A percentile compares a stretch with the other conserved stretches of the same genome.
Evolutionary conservation across 30 jellyfish, hydroid and myxozoan species (phyloP).

Genomic region (Rhopilema esculentum): DNA sequence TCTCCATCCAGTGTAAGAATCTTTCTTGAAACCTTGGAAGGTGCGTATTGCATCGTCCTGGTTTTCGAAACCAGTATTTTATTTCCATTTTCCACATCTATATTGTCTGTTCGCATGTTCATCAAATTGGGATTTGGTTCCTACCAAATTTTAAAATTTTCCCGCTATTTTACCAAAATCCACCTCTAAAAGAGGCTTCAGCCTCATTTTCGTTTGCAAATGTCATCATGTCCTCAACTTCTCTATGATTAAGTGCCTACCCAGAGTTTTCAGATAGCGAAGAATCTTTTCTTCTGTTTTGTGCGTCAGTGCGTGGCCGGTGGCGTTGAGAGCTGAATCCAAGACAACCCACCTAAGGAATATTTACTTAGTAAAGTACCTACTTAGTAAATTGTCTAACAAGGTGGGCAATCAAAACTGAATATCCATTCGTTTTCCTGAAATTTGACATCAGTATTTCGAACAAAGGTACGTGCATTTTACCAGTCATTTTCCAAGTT

Average conservation of each 20-base stretch:
- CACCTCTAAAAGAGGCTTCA: not conserved
- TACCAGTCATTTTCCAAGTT: too few species aligned
- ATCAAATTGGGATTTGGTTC: not conserved
- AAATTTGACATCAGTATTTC: too few species aligned
- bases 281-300: too few species aligned
- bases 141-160: not conserved
- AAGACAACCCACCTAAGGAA: too few species aligned
- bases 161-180: not conserved
- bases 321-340: too few species aligned
- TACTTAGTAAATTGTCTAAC: too few species aligned
- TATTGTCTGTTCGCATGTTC: not conserved
- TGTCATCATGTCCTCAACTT: not conserved
- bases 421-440: too few species aligned
- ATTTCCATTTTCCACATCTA: not conserved
- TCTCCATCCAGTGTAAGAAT: conserved; percentile 34
- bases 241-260: not conserved
- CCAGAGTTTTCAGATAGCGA: too few species aligned
- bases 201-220: not conserved
- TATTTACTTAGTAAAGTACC: too few species aligned
- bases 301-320: too few species aligned
- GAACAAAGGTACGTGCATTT: too few species aligned
- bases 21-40: conserved; percentile 12
- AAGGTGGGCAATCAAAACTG: too few species aligned
- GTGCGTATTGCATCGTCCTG: conserved; percentile 10
- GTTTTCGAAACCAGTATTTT: not conserved